Percentiles rank a stretch among this genome's conserved stretches.
phyloP scores from a whole-genome alignment of 2,888 invertebrate genomes.

The Gymnocheta viridis region DNA sequence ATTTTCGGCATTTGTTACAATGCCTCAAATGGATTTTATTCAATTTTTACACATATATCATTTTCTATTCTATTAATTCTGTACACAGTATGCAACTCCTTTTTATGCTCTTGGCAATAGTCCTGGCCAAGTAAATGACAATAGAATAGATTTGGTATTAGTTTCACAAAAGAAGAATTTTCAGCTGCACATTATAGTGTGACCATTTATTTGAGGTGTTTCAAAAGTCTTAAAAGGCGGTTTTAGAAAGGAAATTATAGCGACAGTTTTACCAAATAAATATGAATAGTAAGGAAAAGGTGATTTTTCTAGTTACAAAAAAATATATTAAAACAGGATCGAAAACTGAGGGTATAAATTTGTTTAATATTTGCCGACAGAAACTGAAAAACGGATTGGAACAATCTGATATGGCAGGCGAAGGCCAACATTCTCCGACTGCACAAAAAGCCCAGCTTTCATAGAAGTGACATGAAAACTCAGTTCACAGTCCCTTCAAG shows the following conservation, averaged over 20 bases:
- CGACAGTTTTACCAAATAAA: neutral
- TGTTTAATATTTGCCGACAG: neutral
- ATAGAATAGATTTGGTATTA: conserved; percentile 17
- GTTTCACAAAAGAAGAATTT: conserved; percentile 23
- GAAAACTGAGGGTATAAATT: neutral
- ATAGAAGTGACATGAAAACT: no score
- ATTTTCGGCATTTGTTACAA: conserved; percentile 56
- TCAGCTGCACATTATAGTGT: conserved; percentile 55
- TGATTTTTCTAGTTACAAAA: neutral
- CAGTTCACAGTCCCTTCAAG: no score
- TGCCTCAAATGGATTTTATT: conserved; percentile 47
- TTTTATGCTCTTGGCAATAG: conserved; percentile 14
- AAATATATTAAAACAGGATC: neutral
- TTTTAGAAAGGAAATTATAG: neutral
- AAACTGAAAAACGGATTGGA: no score
- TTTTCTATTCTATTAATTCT: neutral
- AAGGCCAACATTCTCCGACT: no score
- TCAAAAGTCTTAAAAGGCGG: conserved; percentile 50
- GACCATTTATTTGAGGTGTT: conserved; percentile 43
- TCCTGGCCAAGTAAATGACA: conserved; percentile 12
- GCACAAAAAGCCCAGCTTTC: no score
- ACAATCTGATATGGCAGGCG: no score
- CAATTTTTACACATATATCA: neutral
- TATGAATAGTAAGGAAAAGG: neutral
- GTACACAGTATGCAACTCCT: neutral